These are phyloP conservation scores for Asbolus verrucosus DNA, from an alignment of 1,140 invertebrate species.

Conservation along the genomic window DNA sequence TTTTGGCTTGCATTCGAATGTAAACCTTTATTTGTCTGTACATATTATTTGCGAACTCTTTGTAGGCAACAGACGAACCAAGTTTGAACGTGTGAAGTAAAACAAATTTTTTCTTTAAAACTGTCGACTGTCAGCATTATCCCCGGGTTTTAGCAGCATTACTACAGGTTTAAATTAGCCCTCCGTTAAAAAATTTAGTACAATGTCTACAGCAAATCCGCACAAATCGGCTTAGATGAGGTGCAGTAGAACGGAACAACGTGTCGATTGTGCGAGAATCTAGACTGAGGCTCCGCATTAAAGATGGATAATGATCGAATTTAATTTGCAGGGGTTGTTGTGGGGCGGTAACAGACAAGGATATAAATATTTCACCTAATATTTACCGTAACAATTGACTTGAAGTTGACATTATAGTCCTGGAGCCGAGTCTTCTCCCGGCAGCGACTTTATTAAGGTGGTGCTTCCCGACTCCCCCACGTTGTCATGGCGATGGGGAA, in stretches of 20 bases:
- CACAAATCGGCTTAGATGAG: constrained; percentile 42
- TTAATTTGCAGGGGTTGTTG: constrained; percentile 10
- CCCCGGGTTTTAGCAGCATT: constrained; percentile 13
- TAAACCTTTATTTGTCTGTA: no score
- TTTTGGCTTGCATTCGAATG: no score
- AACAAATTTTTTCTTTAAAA: constrained; percentile 6
- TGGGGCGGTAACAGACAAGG: background rate
- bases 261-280: constrained; percentile 29
- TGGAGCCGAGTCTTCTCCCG: constrained; percentile 33
- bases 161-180: constrained; percentile 35
- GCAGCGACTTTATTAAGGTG: constrained; percentile 48
- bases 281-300: constrained; percentile 15
- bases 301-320: constrained; percentile 17
- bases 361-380: constrained; percentile 49
- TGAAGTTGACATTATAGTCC: constrained; percentile 49
- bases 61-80: no score
- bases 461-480: constrained; percentile 23
- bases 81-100: no score
- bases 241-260: constrained; percentile 40
- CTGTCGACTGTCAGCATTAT: constrained; percentile 7
- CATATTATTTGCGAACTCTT: no score
- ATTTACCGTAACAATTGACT: constrained; percentile 50
- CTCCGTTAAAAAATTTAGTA: constrained; percentile 33
- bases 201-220: constrained; percentile 24
- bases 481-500: constrained; percentile 42